phyloP scores from a whole-genome alignment of 2,888 invertebrate species.

The Sinodicranocentrus sp. region DNA sequence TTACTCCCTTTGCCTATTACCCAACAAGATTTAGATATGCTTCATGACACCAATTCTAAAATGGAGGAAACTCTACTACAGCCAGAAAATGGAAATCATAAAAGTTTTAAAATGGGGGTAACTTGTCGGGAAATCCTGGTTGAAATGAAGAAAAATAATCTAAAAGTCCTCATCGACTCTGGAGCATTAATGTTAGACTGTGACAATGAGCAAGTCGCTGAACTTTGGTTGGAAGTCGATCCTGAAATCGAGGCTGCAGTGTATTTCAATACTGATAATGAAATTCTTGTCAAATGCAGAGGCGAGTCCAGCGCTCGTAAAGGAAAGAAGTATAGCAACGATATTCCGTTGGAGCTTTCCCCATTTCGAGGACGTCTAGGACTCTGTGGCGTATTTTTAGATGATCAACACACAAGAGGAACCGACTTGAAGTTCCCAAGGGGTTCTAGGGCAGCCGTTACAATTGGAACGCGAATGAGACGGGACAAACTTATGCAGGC shows the following conservation, averaged over 20 bases:
- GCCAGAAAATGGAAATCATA: conserved; percentile 32
- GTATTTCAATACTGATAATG: conserved; percentile 39
- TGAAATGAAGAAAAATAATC: conserved; percentile 10
- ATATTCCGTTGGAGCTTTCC: conserved; percentile 60
- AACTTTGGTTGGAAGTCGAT: conserved; percentile 66
- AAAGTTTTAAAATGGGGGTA: neutral
- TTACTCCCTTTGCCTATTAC: conserved; percentile 47
- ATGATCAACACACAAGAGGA: conserved; percentile 71
- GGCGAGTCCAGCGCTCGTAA: conserved; percentile 36
- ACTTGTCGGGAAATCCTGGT: conserved; percentile 50
- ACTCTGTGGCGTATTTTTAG: conserved; percentile 67
- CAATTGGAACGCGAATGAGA: conserved; percentile 63
- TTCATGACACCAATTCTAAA: conserved; percentile 40
- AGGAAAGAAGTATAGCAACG: conserved; percentile 10
- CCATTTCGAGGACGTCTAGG: conserved; percentile 57
- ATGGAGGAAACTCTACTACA: conserved; percentile 32
- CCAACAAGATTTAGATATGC: conserved; percentile 38
- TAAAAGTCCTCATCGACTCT: conserved; percentile 64
- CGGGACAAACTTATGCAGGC: conserved; percentile 72
- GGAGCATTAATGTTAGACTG: conserved; percentile 72
- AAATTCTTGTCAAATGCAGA: conserved; percentile 25
- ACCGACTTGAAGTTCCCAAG: conserved; percentile 69
- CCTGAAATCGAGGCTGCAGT: conserved; percentile 39
- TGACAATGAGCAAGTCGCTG: conserved; percentile 70
- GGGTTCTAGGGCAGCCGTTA: conserved; percentile 58